Conservation (phyloP, 2,113 vertebrate genomes). For the Corvus moneduloides region DNA sequence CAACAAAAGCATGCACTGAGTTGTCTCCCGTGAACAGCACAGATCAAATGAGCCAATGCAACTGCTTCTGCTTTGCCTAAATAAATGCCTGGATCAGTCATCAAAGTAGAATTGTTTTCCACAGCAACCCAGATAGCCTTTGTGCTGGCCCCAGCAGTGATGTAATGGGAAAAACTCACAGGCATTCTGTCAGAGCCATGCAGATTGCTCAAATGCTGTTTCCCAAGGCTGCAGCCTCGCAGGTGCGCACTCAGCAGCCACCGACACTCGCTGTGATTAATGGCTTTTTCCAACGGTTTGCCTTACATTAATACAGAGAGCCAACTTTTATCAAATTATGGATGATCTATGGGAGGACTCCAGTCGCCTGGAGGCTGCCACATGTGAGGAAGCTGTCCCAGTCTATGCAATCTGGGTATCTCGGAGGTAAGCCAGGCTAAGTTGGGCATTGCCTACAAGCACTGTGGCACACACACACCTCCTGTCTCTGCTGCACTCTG, state of each 20-base stretch:
- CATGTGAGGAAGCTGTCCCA: not conserved
- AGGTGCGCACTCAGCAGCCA: constrained; percentile 79
- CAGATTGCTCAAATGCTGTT: constrained; percentile 69
- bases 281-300: constrained; percentile 54
- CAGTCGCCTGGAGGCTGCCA: constrained; percentile 24
- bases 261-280: constrained; percentile 70
- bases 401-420: too few species aligned
- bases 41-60: constrained; percentile 55
- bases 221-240: constrained; percentile 76
- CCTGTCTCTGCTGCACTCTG: not conserved
- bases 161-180: constrained; percentile 76
- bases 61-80: constrained; percentile 60
- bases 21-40: constrained; percentile 40
- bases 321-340: not conserved
- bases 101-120: constrained; percentile 63
- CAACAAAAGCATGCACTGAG: constrained; percentile 48
- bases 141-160: constrained; percentile 60
- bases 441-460: not conserved
- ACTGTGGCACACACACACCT: not conserved
- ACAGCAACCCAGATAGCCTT: constrained; percentile 63
- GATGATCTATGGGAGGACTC: not conserved
- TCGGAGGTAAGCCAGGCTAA: not conserved
- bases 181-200: constrained; percentile 65
- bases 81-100: constrained; percentile 66
- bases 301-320: not conserved